These are phyloP conservation scores for Crotalus horridus DNA, from an alignment of 2,113 vertebrate genomes.

Conservation along the genomic window DNA sequence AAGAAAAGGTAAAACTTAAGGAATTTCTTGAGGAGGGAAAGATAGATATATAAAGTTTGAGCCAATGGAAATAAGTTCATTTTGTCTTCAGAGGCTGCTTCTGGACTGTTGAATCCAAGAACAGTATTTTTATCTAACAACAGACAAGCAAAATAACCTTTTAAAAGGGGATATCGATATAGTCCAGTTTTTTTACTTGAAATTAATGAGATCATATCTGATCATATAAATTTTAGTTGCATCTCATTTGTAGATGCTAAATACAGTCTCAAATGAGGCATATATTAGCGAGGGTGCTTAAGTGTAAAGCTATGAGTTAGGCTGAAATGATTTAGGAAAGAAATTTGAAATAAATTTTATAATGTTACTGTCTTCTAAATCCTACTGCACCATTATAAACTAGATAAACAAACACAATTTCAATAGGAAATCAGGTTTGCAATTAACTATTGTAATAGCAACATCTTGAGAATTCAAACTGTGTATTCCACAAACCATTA, in stretches of 20 bases:
- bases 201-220: neutral
- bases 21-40: accelerated
- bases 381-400: constrained; percentile 11
- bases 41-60: neutral
- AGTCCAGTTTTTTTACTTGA: neutral
- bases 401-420: constrained; percentile 18
- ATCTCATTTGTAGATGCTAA: constrained; percentile 16
- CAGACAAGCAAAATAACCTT: neutral
- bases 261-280: neutral
- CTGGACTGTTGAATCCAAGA: accelerated
- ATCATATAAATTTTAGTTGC: constrained; percentile 9
- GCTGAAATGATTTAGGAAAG: neutral
- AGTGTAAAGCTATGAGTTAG: neutral
- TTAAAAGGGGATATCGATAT: neutral
- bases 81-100: neutral
- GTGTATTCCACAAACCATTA: neutral
- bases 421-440: constrained; percentile 6
- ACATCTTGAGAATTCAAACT: constrained; percentile 16
- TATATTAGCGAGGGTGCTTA: neutral
- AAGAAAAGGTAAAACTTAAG: neutral
- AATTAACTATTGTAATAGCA: constrained; percentile 20
- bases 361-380: neutral
- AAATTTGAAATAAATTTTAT: neutral
- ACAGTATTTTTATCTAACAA: neutral
- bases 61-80: accelerated